Evolutionary conservation across 2,113 vertebrate genomes (phyloP), one percentile per base, ranked within the genome.

Genomic region (Proterorhinus semilunaris): DNA sequence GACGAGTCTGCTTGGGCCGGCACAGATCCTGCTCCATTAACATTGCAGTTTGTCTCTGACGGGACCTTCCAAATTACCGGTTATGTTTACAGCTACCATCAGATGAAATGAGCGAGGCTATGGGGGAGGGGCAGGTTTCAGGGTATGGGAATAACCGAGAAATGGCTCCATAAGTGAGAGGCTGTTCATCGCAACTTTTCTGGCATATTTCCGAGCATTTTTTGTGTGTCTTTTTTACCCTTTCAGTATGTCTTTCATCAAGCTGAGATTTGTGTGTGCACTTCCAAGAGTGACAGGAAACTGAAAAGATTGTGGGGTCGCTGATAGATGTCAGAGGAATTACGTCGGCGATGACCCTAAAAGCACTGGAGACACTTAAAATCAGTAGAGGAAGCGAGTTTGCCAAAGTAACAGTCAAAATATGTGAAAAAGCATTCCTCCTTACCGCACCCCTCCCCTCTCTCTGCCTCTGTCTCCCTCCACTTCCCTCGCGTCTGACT

Each of bases 61-160:
- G 78, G 86, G 87, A 82, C 87, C 93, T 92, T 90, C 90, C 90
- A 95, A 94, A 95, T 94, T 93, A 93, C 91, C 83, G 87, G 92
- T 91, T 94, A 86, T 84, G 84, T 90, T 84, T 83, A 83, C 85
- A 79, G 55, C 83, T 86, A 76, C 81, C 52, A 58, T 89, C 59
- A 92, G 89, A 94, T 94, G 91, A 94, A 94, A 94, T 91, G 84
- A 78, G 76, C 62, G 61, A 11, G 16, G 13, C 8, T 0, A n/a
- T 50, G 63, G 42, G 61, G 51, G 62, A 16, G 73, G 15, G 61
- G 48, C 77, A 42, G 27, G 27, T 36, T 36, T 36, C 27, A 36
- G 47, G 78, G n/a, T 55, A 73, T 80, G 69, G 79, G 79, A 81
- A 61, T 61, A 67, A 76, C 50, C 54, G 54, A 68, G 68, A 79